Base-by-base conservation (phyloP, 2,888 invertebrate genomes). In the Pogonocherus hispidulus region DNA sequence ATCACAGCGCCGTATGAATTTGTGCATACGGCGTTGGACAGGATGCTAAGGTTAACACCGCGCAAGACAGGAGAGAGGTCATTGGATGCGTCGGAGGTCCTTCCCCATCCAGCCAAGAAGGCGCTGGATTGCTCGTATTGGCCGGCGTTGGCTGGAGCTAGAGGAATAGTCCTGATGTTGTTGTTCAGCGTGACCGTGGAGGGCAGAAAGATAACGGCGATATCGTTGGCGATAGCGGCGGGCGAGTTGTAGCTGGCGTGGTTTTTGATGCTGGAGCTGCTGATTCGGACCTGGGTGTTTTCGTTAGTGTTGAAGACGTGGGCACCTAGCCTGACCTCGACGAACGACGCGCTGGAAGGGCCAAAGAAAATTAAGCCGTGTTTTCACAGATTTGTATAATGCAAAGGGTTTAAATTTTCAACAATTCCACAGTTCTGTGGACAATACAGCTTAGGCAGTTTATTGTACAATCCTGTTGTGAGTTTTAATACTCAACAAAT, bases 81-180 rank as follows among this genome's bases (percentile, higher is more conserved):
- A 72, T 82, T 84, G 37, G 81, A 82, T 16, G 55, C 52, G 66
- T 84, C 83, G 9, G 78, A 71, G 11, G 84, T 85, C 35, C 83
- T 84, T 3, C 87, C 87, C 87, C 87, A 87, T 11, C 87, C 87
- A 14, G 86, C 86, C 60, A 86, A 85, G 4, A 84, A 81, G 16
- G 82, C 85, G 23, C 79, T 71, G 52, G 81, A 81, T 59, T 83
- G 83, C 49, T 80, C 83, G 55, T 86, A 85, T 18, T 80, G 81
- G 41, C 74, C 68, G 19, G 80, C 78, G 63, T 80, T 82, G 22
- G 47, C 27, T 32, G 51, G 5, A 4, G 57, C 69, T 3, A 69
- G 19, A 3, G 59, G 9, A 8, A 74, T 67, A n/a, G 59, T 5
- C 63, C 72, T 67, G 11, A 77, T 71, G n/a, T 64, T 49, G n/a